These are phyloP conservation scores for Eupithecia pulchellata DNA, from an alignment of 2,888 invertebrate species.

Conservation along the genomic window DNA sequence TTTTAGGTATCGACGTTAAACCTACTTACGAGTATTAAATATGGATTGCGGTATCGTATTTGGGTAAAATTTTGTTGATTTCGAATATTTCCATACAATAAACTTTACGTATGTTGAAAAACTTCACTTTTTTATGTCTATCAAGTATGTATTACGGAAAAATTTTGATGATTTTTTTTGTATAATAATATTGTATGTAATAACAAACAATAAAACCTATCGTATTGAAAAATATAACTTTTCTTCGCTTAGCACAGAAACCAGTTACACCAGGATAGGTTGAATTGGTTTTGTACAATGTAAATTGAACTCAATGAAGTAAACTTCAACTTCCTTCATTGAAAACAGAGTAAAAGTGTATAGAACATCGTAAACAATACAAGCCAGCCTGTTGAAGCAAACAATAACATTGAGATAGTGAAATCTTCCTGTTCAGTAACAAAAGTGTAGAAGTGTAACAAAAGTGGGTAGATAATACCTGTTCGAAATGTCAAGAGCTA, in stretches of 20 bases:
- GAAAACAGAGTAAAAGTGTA: slow-evolving; percentile 20
- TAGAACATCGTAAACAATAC: slow-evolving; percentile 20
- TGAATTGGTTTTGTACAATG: slow-evolving; percentile 11
- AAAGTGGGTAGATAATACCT: slow-evolving; percentile 21
- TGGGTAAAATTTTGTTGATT: not conserved
- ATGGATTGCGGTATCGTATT: slow-evolving; percentile 4
- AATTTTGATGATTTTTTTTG: too few relatives aligned
- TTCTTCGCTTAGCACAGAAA: not conserved
- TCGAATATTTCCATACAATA: not conserved
- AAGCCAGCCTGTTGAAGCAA: slow-evolving; percentile 12
- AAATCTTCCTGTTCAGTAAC: slow-evolving; percentile 35
- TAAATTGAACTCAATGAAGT: slow-evolving; percentile 15
- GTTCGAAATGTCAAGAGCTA: slow-evolving; percentile 8
- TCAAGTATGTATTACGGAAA: too few relatives aligned
- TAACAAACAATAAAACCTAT: too few relatives aligned
- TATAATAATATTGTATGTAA: too few relatives aligned
- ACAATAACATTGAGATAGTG: slow-evolving; percentile 31
- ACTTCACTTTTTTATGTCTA: not conserved
- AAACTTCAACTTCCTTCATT: slow-evolving; percentile 10
- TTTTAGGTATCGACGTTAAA: not conserved
- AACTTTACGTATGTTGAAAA: not conserved
- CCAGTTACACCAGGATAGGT: not conserved
- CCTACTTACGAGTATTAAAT: not conserved
- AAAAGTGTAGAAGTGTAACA: slow-evolving; percentile 24
- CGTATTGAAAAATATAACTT: too few relatives aligned